Conservation (phyloP, 2,888 invertebrate species). For the Ectemnius continuus region DNA sequence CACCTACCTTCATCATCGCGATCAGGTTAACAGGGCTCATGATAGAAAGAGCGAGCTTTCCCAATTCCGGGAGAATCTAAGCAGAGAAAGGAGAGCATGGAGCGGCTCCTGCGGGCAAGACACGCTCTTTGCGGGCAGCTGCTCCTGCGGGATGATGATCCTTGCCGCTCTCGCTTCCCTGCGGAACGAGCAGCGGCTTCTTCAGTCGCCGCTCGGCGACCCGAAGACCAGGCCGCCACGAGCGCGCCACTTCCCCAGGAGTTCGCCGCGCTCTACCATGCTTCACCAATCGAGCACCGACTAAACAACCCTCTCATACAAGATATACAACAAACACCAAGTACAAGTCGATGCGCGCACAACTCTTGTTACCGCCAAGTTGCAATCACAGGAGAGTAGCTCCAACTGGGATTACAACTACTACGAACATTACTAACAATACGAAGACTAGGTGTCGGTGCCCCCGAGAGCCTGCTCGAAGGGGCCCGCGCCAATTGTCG, state of each 20-base stretch:
- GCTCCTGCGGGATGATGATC: conserved; percentile 41
- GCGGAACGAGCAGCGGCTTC: background rate
- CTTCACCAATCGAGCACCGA: conserved; percentile 15
- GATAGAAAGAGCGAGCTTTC: too few relatives aligned
- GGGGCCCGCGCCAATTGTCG: background rate
- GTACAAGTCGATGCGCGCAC: too few relatives aligned
- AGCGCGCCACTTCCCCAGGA: conserved; percentile 40
- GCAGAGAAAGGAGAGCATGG: background rate
- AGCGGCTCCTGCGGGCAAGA: conserved; percentile 29
- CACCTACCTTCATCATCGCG: conserved; percentile 46
- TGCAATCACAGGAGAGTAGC: too few relatives aligned
- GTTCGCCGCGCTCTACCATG: conserved; percentile 47
- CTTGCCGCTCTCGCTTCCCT: conserved; percentile 9
- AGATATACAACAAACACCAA: background rate
- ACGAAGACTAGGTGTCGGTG: background rate
- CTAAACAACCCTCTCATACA: conserved; percentile 1
- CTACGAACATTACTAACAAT: background rate
- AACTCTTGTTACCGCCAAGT: too few relatives aligned
- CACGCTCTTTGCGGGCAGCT: conserved; percentile 30
- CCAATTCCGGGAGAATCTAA: background rate
- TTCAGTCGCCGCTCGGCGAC: conserved; percentile 70
- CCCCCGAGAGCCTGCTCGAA: conserved; percentile 5
- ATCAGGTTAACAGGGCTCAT: too few relatives aligned
- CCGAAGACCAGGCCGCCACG: conserved; percentile 56
- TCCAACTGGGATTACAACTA: background rate